Base-by-base conservation (phyloP, 1,140 invertebrate species). In the Scaptodrosophila lebanonensis region DNA sequence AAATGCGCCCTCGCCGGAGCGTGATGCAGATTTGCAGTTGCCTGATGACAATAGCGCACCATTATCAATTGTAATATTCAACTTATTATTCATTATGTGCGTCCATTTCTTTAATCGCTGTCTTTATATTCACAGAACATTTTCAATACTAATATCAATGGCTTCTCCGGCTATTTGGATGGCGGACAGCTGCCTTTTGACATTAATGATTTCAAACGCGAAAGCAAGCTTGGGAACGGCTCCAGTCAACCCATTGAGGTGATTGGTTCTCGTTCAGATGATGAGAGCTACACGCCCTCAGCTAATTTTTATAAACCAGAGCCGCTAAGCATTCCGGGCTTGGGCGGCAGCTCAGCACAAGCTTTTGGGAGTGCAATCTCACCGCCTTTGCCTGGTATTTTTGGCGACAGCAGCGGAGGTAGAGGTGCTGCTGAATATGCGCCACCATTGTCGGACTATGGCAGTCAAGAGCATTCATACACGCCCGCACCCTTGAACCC, bases 1-100 rank as follows among this genome's bases (percentile, higher is more conserved):
- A 1, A 93, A 95, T 88, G 94, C 94, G 2, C 95, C 95, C 0
- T 97, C 95, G 1, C 94, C 94, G 2, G 93, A 93, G 68, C 93
- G 93, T 7, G 93, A 94, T 76, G 92, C 93, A 43, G 93, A 94
- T 76, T 87, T 94, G 51, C 92, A 93, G 20, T 87, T 94, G 45
- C 93, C 93, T 18, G 90, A 88, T 29, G 85, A 87, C 35, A 73
- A 49, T 6, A 73, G 72, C 30, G 40, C 79, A 13, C 66, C 72
- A 32, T 13, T 67, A 38, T 73, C 64, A 63, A 36, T 66, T 42
- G 67, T 84, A 73, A 58, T 29, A 29, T n/a, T 0, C 12, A 1
- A 9, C 1, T 30, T 47, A 22, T n/a, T n/a, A 33, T 18, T 30
- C 16, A 5, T 1, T 0, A 17, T 47, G n/a, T 50, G 9, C 40